Conservation (phyloP, 2,888 invertebrate genomes). For the Pyrrhosoma nymphula region DNA sequence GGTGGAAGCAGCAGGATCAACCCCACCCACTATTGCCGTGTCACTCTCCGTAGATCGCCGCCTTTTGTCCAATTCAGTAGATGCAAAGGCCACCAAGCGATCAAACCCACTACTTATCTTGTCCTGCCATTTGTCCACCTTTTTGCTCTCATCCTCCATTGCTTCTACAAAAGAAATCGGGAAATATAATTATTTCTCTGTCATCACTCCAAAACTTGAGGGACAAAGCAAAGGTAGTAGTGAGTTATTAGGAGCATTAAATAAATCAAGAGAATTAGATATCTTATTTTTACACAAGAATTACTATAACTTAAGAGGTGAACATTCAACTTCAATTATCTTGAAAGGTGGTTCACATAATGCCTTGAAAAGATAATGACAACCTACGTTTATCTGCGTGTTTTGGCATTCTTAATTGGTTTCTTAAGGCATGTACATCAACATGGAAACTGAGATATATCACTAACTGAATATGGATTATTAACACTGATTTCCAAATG, state of each 20-base stretch:
- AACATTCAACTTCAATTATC: slow-evolving; percentile 5
- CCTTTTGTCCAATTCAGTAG: slow-evolving; percentile 93
- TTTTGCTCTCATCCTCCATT: slow-evolving; percentile 84
- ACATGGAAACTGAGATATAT: not conserved
- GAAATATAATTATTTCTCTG: slow-evolving; percentile 30
- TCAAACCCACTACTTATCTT: slow-evolving; percentile 96
- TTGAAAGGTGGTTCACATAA: not conserved
- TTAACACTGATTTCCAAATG: not conserved
- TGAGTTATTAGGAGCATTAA: not conserved
- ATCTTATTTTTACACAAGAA: not conserved
- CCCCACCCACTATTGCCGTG: slow-evolving; percentile 38
- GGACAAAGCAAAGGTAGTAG: slow-evolving; percentile 37
- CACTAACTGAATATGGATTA: not conserved
- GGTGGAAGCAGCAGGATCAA: slow-evolving; percentile 74
- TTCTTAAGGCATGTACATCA: not conserved
- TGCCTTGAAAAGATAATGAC: not conserved
- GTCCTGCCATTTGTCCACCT: slow-evolving; percentile 95
- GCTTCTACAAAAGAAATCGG: slow-evolving; percentile 71
- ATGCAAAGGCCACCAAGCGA: slow-evolving; percentile 94
- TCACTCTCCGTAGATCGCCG: slow-evolving; percentile 89
- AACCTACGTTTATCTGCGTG: not conserved
- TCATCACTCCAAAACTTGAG: slow-evolving; percentile 49
- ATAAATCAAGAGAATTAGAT: not conserved
- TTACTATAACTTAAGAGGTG: not conserved
- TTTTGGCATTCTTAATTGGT: not conserved